Base-by-base conservation (phyloP, 2,797 vertebrate genomes). In the Coregonus suidteri region DNA sequence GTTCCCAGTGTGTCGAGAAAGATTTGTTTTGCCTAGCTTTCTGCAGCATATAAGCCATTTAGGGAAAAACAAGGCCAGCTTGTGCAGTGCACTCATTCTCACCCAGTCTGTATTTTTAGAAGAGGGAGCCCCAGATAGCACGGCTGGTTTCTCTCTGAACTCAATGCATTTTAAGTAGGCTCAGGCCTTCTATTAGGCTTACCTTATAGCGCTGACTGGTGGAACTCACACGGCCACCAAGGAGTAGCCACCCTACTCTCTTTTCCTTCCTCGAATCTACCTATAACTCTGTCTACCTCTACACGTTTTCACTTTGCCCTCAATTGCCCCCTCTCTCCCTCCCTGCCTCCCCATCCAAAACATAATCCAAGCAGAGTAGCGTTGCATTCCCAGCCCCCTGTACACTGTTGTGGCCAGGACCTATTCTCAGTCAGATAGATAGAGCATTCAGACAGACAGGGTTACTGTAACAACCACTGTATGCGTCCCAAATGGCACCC, bases 41-140 rank as follows among this genome's bases (percentile, higher is more conserved):
- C 56, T 71, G 51, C 73, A 66, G 71, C 72, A 41, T 78, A 82
- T 84, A 47, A 79, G 82, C 82, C 81, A 77, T 76, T 84, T 76
- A 79, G 87, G 82, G 84, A 80, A 82, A 85, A 91, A 91, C 82
- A 87, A 91, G 89, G 88, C 85, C 87, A 86, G 79, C 62, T 75
- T 82, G 77, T 84, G 4, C 82, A 80, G 78, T 82, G 75, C 78
- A 59, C 65, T 15, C 41, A 66, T 81, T 75, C 62, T 81, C 81
- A 73, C 30, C 41, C 77, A 67, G 79, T 73, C 82, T 84, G 56
- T 91, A 90, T 89, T 89, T 90, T 89, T 88, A 92, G 86, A 72
- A 30, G 76, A 71, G 77, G 77, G 76, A 90, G 88, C 72, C 83
- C 86, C 85, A 89, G 88, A 91, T 87, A 86, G 73, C 68, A 18